Evolutionary conservation across 2,888 invertebrate genomes (phyloP), one percentile per base, ranked within the genome.

Genomic region (Thera obeliscata): DNA sequence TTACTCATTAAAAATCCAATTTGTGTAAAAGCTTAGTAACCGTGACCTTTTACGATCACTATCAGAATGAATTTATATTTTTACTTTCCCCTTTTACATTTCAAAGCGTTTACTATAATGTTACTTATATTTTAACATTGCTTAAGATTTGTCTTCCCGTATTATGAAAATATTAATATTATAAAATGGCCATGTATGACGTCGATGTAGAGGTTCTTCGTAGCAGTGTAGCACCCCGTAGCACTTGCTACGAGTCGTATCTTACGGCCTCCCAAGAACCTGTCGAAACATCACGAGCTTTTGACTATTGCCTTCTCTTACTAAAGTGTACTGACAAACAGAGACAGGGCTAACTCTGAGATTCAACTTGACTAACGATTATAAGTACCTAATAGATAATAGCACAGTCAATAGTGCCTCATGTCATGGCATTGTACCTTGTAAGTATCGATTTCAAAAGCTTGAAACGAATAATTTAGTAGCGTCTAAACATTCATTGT

Each of bases 1-100:
- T 54, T 43, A 54, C 46, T 66, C 3, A 66, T 66, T 54, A 7
- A 62, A 50, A 59, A 52, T 59, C n/a, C 55, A 33, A 61, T 64
- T 64, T 64, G 61, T 58, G 48, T 61, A 4, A 50, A 50, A 38
- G 6, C 38, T 5, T 5, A 38, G 12, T 43, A 49, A 49, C 5
- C 4, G 49, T 22, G 22, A 22, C 22, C 52, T 33, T 33, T 50
- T 33, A 3, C 12, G 8, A 52, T 52, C 33, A 33, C 2, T 33
- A 52, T 52, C 9, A 33, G 3, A 22, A 22, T 33, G 33, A 7
- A 49, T 49, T 49, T 49, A 49, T 52, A 33, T 5, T 33, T 33
- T 2, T 46, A 46, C 9, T 46, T 9, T 46, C 9, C 7, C 7
- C 7, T 4, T 41, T 41, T 3, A 3, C 7, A 41, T 1, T 41